Base-by-base conservation (phyloP, 2,888 invertebrate species). In the Halictus quadricinctus region DNA sequence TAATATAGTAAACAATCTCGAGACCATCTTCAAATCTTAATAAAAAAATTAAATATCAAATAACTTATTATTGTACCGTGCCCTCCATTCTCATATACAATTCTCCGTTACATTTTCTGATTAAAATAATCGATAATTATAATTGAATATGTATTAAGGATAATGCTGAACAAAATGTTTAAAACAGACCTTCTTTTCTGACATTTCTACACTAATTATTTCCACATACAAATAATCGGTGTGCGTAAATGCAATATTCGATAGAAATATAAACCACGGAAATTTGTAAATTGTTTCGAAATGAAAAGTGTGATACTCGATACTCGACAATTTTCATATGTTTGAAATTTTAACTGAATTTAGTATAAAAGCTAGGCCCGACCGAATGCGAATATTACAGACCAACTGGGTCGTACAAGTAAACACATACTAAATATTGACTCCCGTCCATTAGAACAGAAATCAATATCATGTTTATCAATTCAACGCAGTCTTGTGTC, bases 401-500 rank as follows among this genome's bases (percentile, higher is more conserved):
- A 18, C 4, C 21, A 54, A 46, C 4, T 43, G 54, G 36, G 12
- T 66, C 25, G 18, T 6, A 36, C 43, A 50, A n/a, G 50, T 80
- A 85, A 64, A 64, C 41, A 85, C 29, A 8, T 72, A 5, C n/a
- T 58, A 36, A 76, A 76, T 78, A 50, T 73, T 41, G 13, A 69
- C 21, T 64, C 43, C 60, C 76, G 74, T 82, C 70, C 64, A 58
- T 13, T 13, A 46, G 43, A 72, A 64, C 12, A 60, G 21, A 29
- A 36, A 41, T 46, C 70, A 36, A 13, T 43, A 50, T 43, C 21
- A 2, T 50, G 2, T 21, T 6, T 21, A 70, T 48, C 46, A 5
- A 48, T 29, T 7, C 21, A 79, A 36, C 29, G 46, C 54, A 86
- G 86, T 86, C 77, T 29, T 25, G 13, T 21, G 50, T 48, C 36